Conservation (phyloP, 2,113 vertebrate species). For the Megatriorchis doriae region DNA sequence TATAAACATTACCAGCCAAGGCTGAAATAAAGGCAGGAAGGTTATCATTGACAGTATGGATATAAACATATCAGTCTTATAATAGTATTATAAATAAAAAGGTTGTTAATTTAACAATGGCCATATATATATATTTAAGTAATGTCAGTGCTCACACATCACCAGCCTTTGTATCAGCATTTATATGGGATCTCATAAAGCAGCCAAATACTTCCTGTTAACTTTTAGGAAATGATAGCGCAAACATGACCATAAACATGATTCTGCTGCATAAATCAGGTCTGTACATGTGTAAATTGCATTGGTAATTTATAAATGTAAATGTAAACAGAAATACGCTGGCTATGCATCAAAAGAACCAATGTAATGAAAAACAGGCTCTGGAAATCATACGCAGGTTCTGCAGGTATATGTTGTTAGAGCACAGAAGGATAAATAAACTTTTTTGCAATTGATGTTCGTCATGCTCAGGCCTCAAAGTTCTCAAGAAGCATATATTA, state of each 20-base stretch:
- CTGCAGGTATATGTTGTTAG: background rate
- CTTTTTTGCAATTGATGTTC: background rate
- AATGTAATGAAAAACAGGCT: background rate
- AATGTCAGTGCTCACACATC: slow-evolving; percentile 42
- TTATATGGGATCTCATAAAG: slow-evolving; percentile 56
- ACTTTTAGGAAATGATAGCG: slow-evolving; percentile 25
- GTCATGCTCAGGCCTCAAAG: background rate
- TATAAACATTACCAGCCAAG: slow-evolving; percentile 33
- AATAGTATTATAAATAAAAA: slow-evolving; percentile 71
- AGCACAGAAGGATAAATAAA: background rate
- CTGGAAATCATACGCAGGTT: background rate
- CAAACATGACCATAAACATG: slow-evolving; percentile 31
- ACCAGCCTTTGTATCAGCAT: slow-evolving; percentile 59
- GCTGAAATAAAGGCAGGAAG: slow-evolving; percentile 53
- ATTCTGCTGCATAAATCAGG: slow-evolving; percentile 4
- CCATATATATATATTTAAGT: slow-evolving; percentile 54
- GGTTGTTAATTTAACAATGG: slow-evolving; percentile 63
- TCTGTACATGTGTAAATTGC: slow-evolving; percentile 12
- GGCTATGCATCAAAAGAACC: background rate
- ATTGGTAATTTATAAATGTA: background rate
- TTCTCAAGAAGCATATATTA: background rate
- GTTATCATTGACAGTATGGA: slow-evolving; percentile 46
- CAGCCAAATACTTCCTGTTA: slow-evolving; percentile 50
- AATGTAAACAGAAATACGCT: slow-evolving; percentile 48
- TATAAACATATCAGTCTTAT: slow-evolving; percentile 68